phyloP scores from a whole-genome alignment of 2,888 invertebrate genomes.

The Melanophora roralis region DNA sequence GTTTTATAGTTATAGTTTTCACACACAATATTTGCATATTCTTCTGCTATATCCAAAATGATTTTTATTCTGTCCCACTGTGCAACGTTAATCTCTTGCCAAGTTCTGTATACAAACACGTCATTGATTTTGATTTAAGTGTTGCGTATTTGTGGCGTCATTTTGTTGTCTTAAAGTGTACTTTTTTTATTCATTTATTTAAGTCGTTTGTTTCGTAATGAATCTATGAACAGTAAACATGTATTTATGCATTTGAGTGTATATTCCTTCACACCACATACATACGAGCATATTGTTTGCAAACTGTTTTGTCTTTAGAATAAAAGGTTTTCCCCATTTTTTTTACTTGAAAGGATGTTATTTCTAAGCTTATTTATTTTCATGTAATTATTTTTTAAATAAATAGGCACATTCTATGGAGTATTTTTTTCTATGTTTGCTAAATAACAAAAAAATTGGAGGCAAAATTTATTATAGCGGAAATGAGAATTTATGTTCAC shows the following conservation, averaged over 20 bases:
- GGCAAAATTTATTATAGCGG: constrained; percentile 46
- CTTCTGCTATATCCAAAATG: too few species aligned
- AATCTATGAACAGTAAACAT: not conserved
- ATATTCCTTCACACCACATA: too few species aligned
- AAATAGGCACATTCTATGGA: constrained; percentile 21
- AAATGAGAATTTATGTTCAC: constrained; percentile 49
- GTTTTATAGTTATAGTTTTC: too few species aligned
- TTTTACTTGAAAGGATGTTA: constrained; percentile 1
- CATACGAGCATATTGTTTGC: not conserved
- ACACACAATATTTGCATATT: too few species aligned
- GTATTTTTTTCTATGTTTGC: not conserved
- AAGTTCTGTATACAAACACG: constrained; percentile 48
- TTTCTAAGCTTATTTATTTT: constrained; percentile 35
- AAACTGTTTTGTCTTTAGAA: not conserved
- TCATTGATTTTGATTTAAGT: constrained; percentile 60
- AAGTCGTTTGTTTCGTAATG: constrained; percentile 9
- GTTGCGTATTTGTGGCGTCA: constrained; percentile 61
- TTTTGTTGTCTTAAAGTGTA: constrained; percentile 23
- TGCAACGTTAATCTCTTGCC: constrained; percentile 36
- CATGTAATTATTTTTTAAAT: constrained; percentile 51
- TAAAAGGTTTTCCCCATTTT: not conserved
- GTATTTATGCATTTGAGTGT: not conserved
- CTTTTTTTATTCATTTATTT: constrained; percentile 17
- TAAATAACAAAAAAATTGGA: not conserved
- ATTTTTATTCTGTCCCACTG: too few species aligned